These are phyloP conservation scores for Cettia cetti DNA, from an alignment of 2,113 vertebrate genomes.

Conservation along the genomic window DNA sequence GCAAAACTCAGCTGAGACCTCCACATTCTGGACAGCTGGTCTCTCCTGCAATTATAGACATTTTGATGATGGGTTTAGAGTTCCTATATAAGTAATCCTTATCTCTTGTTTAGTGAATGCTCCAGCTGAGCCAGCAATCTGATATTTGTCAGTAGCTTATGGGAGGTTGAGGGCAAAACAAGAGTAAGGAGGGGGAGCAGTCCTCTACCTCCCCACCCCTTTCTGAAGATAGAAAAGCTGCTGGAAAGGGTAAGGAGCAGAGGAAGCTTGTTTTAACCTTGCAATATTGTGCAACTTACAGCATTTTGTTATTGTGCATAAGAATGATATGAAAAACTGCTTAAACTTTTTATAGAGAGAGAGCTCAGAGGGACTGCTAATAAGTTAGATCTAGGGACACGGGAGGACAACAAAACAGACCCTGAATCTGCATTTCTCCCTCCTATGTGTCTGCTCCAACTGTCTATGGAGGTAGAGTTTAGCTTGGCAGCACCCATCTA, in stretches of 20 bases:
- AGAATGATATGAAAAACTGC: background rate
- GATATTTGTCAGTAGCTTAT: background rate
- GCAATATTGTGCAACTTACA: background rate
- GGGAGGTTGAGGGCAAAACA: background rate
- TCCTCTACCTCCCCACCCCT: rapidly evolving
- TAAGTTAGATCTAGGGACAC: background rate
- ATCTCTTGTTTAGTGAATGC: conserved; percentile 34
- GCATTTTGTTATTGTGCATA: background rate
- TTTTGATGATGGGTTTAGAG: conserved; percentile 50
- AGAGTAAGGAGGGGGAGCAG: background rate
- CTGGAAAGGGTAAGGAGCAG: background rate
- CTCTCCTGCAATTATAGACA: conserved; percentile 31
- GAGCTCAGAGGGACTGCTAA: background rate
- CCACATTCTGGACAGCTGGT: conserved; percentile 29
- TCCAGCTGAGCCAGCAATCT: conserved; percentile 20
- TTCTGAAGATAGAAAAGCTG: background rate
- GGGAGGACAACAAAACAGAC: background rate
- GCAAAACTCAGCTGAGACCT: background rate
- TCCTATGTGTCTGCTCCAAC: background rate
- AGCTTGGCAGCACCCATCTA: background rate
- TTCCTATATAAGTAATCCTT: conserved; percentile 41
- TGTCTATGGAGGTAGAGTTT: background rate
- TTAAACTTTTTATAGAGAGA: background rate
- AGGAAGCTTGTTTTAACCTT: background rate
- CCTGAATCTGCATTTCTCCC: background rate